These are phyloP conservation scores for Verasper variegatus DNA, from an alignment of 2,113 vertebrate species.

Conservation along the genomic window DNA sequence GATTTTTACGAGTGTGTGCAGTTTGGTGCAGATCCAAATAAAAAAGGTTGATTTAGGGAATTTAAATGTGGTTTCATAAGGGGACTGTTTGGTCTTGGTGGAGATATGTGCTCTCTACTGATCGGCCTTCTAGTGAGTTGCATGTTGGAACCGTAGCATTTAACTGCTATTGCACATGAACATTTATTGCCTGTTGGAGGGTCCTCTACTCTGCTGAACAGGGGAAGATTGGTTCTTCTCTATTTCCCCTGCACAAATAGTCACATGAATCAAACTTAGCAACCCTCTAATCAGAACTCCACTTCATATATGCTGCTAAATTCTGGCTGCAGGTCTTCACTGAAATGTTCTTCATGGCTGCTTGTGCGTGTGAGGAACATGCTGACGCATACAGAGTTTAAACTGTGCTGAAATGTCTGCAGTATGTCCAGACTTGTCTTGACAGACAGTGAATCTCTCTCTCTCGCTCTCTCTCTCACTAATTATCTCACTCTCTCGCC, in stretches of 20 bases:
- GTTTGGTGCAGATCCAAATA: no score
- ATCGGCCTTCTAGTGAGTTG: no score
- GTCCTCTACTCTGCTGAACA: neutral
- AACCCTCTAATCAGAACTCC: neutral
- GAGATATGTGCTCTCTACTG: no score
- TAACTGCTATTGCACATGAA: neutral
- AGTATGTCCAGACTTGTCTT: slow-evolving; percentile 55
- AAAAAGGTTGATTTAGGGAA: no score
- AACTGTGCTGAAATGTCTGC: slow-evolving; percentile 20
- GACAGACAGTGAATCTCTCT: slow-evolving; percentile 19
- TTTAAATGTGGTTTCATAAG: no score
- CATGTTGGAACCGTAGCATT: neutral
- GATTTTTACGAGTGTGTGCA: no score
- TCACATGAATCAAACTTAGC: slow-evolving; percentile 22
- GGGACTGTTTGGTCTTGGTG: no score
- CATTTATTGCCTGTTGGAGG: neutral
- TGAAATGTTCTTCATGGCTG: slow-evolving; percentile 6
- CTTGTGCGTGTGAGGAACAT: slow-evolving; percentile 1
- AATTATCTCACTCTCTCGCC: neutral
- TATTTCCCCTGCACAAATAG: slow-evolving; percentile 3
- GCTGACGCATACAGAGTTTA: slow-evolving; percentile 5
- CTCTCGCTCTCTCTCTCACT: neutral
- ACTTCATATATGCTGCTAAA: slow-evolving; percentile 4
- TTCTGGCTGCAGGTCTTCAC: no score
- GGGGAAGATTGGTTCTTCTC: slow-evolving; percentile 28